These are phyloP conservation scores for Anoplopoma fimbria DNA, from an alignment of 2,113 vertebrate species.

Conservation along the genomic window DNA sequence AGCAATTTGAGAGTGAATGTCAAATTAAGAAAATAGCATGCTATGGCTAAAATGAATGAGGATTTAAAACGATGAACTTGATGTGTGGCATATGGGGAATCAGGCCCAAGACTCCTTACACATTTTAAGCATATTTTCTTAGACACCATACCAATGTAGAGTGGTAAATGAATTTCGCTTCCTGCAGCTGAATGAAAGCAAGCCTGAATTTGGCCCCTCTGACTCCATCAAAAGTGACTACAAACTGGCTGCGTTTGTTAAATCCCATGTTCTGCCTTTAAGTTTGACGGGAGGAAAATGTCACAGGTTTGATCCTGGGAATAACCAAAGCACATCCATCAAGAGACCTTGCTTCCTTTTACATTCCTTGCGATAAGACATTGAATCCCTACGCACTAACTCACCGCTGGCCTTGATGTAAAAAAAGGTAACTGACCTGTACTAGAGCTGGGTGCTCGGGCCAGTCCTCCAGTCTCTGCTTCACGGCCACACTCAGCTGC, in stretches of 20 bases:
- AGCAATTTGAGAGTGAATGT: background rate
- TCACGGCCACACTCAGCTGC: constrained; percentile 85
- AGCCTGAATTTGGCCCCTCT: too few species aligned
- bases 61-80: background rate
- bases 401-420: background rate
- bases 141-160: too few species aligned
- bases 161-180: too few species aligned
- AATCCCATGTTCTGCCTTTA: background rate
- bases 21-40: background rate
- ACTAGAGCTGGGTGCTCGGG: constrained; percentile 93
- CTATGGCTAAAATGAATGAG: background rate
- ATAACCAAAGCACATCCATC: background rate
- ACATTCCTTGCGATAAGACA: background rate
- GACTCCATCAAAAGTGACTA: too few species aligned
- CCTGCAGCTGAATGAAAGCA: too few species aligned
- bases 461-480: constrained; percentile 90
- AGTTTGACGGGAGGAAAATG: background rate
- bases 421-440: constrained; percentile 84
- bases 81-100: background rate
- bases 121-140: too few species aligned
- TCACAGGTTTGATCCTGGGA: background rate
- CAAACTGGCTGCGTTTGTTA: too few species aligned
- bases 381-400: background rate
- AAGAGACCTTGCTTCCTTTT: background rate
- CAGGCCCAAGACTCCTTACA: background rate